Base-by-base conservation (phyloP, 1,140 invertebrate genomes). In the Dolichoris vasculosae region DNA sequence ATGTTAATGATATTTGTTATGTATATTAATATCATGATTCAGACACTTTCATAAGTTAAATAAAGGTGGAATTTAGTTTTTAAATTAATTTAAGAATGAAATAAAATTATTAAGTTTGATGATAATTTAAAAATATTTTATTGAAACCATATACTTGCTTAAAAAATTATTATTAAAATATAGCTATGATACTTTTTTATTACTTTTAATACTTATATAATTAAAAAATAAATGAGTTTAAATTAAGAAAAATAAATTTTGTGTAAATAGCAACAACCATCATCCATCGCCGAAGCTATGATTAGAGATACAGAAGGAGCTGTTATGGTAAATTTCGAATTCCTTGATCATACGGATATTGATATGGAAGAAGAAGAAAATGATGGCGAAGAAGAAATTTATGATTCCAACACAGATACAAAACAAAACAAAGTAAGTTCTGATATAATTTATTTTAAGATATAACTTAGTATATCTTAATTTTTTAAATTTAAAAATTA, bases 281-380 rank as follows among this genome's bases (percentile, higher is more conserved):
- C 94, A 81, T 94, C 94, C 85, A 93, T 96, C 88, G 94, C 95
- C 71, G 96, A 97, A 92, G 95, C 95, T 88, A 97, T 97, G 94
- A 96, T 98, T 91, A 93, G 97, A 89, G 97, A 98, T 90, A 97
- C 97, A 48, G 97, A 98, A 93, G 97, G 97, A 73, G 97, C 98
- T 63, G 98, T 99, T 64, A 97, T 99, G 95, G 98, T 97, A 46
- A 99, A 98, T 93, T 98, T 99, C 93, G 98, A 99, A 93, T 99
- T 99, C 94, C 95, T 99, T 71, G 95, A 95, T 87, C 94, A 95
- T 88, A 95, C 96, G 88, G 97, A 96, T 91, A 97, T 97, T 90
- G 97, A 98, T 90, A 97, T 97, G 95, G 97, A 98, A 89, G 97
- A 98, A 92, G 97, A 98, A 90, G 96, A 96, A 89, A 97, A 97